Base-by-base conservation (phyloP, 2,888 invertebrate species). In the Globia sparganii region DNA sequence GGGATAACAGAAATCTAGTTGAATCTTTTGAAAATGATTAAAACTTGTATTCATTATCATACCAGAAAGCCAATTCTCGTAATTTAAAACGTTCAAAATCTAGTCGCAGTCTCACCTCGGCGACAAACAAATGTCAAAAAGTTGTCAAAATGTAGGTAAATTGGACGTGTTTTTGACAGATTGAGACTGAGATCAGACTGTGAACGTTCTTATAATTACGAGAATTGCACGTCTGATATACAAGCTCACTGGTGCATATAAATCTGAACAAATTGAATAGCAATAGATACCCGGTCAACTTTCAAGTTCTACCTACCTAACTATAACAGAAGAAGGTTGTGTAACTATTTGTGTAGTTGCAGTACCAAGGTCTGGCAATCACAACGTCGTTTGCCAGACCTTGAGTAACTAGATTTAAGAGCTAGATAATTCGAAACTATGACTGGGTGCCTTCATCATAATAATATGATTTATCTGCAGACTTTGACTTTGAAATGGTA, bases 341-440 rank as follows among this genome's bases (percentile, higher is more conserved):
- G 28, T 46, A 59, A 43, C 15, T 46, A 37, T 43, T 43, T 18
- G 34, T 59, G 2, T 65, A n/a, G 82, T 82, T 61, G 11, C n/a
- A 62, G 21, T 37, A 21, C 31, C 65, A 46, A 68, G 68, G 68
- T 34, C 34, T 68, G 6, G 34, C 0, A 53, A 56, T 28, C 9
- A 1, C 31, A 28, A 75, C 62, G 25, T 46, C 49, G 40, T 81
- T 73, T 34, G 28, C 21, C 3, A 66, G 53, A 75, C 82, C 78
- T 81, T 78, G 34, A 66, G 18, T 3, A 59, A 70, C 21, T 61
- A 53, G 34, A 61, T 74, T 59, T 43, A 65, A 66, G 65, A 75
- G 43, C 28, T 49, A 28, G 64, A 59, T 59, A 59, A 40, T 28
- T 34, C 6, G 25, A 73, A 43, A 28, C 64, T 34, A 13, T 72